phyloP scores from a whole-genome alignment of 1,140 invertebrate genomes.

The Drosophila seguyi region DNA sequence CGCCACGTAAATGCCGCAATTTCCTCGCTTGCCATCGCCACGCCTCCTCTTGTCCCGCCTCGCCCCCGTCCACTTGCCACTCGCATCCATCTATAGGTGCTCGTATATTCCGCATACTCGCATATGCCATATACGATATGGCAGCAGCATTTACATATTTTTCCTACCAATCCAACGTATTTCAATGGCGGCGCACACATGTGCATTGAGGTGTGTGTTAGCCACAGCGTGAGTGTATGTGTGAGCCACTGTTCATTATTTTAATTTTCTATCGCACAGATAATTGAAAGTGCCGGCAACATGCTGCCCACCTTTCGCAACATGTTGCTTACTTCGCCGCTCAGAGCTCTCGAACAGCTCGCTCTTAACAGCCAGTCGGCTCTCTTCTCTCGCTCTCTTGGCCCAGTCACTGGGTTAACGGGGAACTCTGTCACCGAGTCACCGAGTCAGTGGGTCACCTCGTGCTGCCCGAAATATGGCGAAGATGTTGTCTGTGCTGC shows the following conservation, averaged over 20 bases:
- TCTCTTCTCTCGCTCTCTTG: conserved; percentile 30
- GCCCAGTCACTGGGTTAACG: conserved; percentile 63
- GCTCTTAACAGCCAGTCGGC: conserved; percentile 6
- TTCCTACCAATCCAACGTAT: conserved; percentile 38
- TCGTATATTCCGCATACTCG: conserved; percentile 21
- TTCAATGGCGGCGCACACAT: conserved; percentile 40
- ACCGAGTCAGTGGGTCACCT: conserved; percentile 67
- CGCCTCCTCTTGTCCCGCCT: background rate
- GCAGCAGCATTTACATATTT: conserved; percentile 56
- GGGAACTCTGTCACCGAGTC: conserved; percentile 69
- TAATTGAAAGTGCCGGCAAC: conserved; percentile 68
- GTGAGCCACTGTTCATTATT: conserved; percentile 70
- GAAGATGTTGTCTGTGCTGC: conserved; percentile 26
- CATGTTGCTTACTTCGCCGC: background rate
- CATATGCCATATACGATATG: conserved; percentile 22
- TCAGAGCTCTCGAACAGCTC: background rate
- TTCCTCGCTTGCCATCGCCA: conserved; percentile 15
- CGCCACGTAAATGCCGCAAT: conserved; percentile 60
- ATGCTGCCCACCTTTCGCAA: conserved; percentile 36
- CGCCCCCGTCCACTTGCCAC: conserved; percentile 19
- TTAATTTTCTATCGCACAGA: conserved; percentile 71
- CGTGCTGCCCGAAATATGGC: conserved; percentile 7
- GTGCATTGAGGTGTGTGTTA: conserved; percentile 36
- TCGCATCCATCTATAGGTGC: conserved; percentile 43
- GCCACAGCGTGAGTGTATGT: conserved; percentile 11